phyloP scores from a whole-genome alignment of 2,797 vertebrate genomes.

The Neoniphon sammara region DNA sequence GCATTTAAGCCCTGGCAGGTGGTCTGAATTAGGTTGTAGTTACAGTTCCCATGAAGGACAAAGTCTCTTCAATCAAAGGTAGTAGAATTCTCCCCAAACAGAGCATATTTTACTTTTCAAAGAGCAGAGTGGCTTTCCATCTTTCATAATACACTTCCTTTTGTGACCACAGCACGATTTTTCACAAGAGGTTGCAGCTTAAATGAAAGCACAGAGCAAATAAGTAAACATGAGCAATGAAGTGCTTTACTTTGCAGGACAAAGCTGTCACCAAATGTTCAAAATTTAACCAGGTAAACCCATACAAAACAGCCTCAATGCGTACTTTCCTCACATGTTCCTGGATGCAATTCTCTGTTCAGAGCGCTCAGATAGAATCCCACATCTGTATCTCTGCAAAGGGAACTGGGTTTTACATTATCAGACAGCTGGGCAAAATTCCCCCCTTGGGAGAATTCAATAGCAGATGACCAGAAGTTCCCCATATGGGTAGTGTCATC shows the following conservation, averaged over 20 bases:
- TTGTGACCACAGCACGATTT: conserved; percentile 39
- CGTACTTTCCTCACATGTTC: conserved; percentile 34
- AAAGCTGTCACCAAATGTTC: not conserved
- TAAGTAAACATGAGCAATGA: not conserved
- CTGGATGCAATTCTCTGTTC: conserved; percentile 27
- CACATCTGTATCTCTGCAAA: conserved; percentile 7
- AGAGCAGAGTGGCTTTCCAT: conserved; percentile 38
- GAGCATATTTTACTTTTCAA: conserved; percentile 42
- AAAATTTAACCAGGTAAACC: not conserved
- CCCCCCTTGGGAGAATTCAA: not conserved
- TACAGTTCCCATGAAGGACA: conserved; percentile 44
- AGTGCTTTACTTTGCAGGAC: not conserved
- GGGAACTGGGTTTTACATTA: not conserved
- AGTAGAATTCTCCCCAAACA: conserved; percentile 43
- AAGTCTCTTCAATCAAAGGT: conserved; percentile 51
- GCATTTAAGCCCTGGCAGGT: conserved; percentile 34
- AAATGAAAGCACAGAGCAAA: not conserved
- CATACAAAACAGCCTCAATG: not conserved
- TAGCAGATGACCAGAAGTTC: conserved; percentile 7
- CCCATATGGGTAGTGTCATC: not conserved
- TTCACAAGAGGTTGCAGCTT: conserved; percentile 31
- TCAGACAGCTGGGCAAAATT: conserved; percentile 1
- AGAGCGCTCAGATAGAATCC: conserved; percentile 39
- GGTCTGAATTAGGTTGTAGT: conserved; percentile 51
- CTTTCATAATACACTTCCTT: conserved; percentile 24